Evolutionary conservation across 2,113 vertebrate genomes (phyloP).

Genomic region (Psammodynastes pulverulentus): DNA sequence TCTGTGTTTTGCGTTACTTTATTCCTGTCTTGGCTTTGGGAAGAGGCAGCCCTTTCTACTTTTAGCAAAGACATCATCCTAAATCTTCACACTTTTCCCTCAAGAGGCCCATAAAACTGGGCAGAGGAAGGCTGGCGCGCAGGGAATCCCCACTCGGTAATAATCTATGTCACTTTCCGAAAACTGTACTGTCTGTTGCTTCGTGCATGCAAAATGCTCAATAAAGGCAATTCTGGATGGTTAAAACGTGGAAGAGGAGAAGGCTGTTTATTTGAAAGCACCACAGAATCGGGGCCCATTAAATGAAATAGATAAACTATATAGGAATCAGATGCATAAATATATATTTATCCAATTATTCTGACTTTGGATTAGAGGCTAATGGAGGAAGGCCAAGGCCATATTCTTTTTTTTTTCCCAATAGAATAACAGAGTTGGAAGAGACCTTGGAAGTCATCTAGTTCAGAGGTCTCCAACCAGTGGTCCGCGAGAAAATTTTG

Average conservation of each 20-base stretch:
- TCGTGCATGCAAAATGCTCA: neutral
- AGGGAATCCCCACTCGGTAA: neutral
- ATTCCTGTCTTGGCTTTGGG: neutral
- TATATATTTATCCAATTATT: neutral
- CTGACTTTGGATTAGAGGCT: neutral
- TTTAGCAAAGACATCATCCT: neutral
- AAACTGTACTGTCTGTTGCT: neutral
- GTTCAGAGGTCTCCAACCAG: too few species aligned
- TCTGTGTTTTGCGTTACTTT: neutral
- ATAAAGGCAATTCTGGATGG: slow-evolving; percentile 6
- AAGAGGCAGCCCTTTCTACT: neutral
- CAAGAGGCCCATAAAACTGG: neutral
- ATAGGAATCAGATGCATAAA: slow-evolving; percentile 10
- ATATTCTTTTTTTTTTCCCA: too few species aligned
- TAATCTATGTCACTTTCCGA: neutral
- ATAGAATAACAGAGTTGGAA: too few species aligned
- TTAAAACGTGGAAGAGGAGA: neutral
- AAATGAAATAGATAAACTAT: slow-evolving; percentile 23
- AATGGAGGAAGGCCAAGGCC: neutral
- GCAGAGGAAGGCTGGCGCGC: neutral
- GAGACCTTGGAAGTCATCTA: too few species aligned
- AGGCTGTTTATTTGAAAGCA: neutral
- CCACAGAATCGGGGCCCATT: neutral
- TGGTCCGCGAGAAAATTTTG: too few species aligned
- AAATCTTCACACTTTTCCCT: neutral